Evolutionary conservation across 37 sponge, comb jelly and placozoan species (phyloP).

Genomic region (Spongilla lacustris): DNA sequence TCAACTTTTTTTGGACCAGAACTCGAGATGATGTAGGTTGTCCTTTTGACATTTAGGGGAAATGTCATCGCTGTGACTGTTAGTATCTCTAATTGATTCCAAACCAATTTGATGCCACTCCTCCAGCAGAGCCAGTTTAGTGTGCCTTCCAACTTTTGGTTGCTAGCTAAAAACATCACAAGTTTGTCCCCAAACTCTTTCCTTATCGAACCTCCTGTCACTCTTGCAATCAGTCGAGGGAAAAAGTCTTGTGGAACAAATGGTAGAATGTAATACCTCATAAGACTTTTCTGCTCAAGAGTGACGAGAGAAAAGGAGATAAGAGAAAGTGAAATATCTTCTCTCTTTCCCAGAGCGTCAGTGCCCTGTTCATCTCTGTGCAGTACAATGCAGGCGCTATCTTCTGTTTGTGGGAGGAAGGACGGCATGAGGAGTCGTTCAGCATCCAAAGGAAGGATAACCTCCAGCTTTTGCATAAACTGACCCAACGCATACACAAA

Average conservation of each 20-base stretch:
- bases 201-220: conserved; percentile 57
- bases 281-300: conserved; percentile 17
- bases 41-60: conserved; percentile 31
- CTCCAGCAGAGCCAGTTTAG: conserved; percentile 84
- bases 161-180: background rate
- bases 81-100: conserved; percentile 64
- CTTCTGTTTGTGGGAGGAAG: conserved; percentile 68
- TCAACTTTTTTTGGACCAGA: background rate
- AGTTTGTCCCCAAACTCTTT: conserved; percentile 31
- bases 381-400: conserved; percentile 25
- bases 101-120: conserved; percentile 63
- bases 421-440: conserved; percentile 78
- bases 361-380: background rate
- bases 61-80: conserved; percentile 41
- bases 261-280: conserved; percentile 63
- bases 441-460: conserved; percentile 60
- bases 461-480: conserved; percentile 86
- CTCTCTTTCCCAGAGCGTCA: background rate
- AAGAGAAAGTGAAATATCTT: background rate
- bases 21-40: conserved; percentile 30
- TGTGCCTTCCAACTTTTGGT: conserved; percentile 14
- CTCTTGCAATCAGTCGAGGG: conserved; percentile 71
- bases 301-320: background rate
- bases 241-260: conserved; percentile 84
- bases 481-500: conserved; percentile 28